Percentiles rank a stretch among this genome's conserved stretches.
These are phyloP conservation scores for Drosophila gunungcola DNA, from an alignment of 1,140 invertebrate genomes.

Conservation along the genomic window DNA sequence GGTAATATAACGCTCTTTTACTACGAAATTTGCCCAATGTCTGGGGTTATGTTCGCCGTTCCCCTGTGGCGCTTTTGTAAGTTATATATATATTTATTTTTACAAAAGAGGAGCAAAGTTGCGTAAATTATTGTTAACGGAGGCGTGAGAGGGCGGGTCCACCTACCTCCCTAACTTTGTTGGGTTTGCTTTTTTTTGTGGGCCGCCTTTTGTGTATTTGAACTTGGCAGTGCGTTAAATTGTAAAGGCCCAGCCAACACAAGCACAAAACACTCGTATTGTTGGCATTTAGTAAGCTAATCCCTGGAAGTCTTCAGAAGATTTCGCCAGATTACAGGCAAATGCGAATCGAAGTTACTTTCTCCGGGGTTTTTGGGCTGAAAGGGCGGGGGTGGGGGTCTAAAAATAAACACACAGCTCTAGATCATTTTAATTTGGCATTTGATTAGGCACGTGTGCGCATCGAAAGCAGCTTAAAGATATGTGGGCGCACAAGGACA, in stretches of 20 bases:
- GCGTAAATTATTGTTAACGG: conserved; percentile 81
- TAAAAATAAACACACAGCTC: conserved; percentile 60
- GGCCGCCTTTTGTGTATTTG: conserved; percentile 78
- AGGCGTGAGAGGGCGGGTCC: conserved; percentile 66
- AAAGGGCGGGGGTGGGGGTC: conserved; percentile 14
- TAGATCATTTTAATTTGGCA: conserved; percentile 77
- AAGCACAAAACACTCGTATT: conserved; percentile 35
- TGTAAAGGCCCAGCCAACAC: conserved; percentile 73
- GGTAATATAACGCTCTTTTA: conserved; percentile 78
- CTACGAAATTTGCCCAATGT: conserved; percentile 67
- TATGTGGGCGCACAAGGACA: conserved; percentile 14
- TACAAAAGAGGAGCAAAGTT: conserved; percentile 82
- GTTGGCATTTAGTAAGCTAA: conserved; percentile 67
- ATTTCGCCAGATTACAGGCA: conserved; percentile 66
- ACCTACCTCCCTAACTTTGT: conserved; percentile 6
- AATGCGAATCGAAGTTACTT: conserved; percentile 65
- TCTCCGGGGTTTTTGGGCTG: conserved; percentile 29
- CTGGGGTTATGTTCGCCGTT: conserved; percentile 45
- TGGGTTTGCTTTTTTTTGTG: conserved; percentile 38
- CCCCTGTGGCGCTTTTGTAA: conserved; percentile 65
- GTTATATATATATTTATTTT: conserved; percentile 68
- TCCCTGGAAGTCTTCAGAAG: conserved; percentile 74
- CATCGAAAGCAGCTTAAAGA: conserved; percentile 34
- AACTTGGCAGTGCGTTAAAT: conserved; percentile 82
- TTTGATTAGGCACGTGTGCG: conserved; percentile 74